Evolutionary conservation across 2,797 vertebrate genomes (phyloP), one percentile per base, ranked within the genome.

Genomic region (Falco berigora): DNA sequence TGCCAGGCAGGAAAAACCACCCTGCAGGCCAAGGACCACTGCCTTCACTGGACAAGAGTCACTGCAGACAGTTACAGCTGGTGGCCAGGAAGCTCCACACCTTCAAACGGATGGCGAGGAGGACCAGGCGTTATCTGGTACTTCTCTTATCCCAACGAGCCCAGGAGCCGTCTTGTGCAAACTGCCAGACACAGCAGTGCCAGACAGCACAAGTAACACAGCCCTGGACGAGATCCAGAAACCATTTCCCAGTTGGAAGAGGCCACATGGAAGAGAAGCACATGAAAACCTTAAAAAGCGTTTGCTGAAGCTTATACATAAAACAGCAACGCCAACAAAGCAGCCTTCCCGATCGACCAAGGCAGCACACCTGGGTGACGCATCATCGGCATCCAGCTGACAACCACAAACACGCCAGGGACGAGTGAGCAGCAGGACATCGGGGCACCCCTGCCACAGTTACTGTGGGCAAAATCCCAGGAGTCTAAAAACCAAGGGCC

Each of bases 11-110:
- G 23, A 85, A n/a, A 81, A 85, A 28, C 28, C 17, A 17, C 28
- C 42, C 52, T 38, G 42, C 53, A 25, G 0, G 0, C 55, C 77
- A 40, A n/a, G 36, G 62, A 44, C 16, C 15, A 1, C 40, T 6
- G 64, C 49, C 49, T 73, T 34, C 1, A 0, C 3, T 1, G 25
- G 62, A 23, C 8, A 34, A 40, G 19, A 58, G 8, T 11, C 68
- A 9, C 0, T 4, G 27, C 49, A 12, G 19, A 38, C 9, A 52
- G 71, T 28, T 61, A 36, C 73, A n/a, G 55, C 76, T 10, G 14
- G 77, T 4, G 52, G 72, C 38, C 85, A 61, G 63, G 67, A 13
- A 20, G 12, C 55, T 34, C 32, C 75, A 14, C 27, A 36, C 36
- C 58, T 86, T 74, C 64, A 55, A 44, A 50, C 0, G 3, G 47